phyloP scores from a whole-genome alignment of 2,113 vertebrate genomes.

The Laterallus jamaicensis region DNA sequence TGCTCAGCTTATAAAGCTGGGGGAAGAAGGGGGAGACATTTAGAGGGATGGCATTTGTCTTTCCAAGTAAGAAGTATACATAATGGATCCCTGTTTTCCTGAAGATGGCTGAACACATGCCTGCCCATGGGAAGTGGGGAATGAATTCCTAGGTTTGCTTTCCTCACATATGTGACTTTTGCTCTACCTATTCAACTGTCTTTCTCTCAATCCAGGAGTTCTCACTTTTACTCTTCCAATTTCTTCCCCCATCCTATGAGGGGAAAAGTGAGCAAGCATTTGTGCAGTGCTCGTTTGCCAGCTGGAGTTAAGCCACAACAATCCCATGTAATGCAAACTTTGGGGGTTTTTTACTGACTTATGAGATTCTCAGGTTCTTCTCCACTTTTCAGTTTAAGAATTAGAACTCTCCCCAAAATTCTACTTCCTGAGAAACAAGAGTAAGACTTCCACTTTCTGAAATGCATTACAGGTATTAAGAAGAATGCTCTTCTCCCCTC shows the following conservation, averaged over 20 bases:
- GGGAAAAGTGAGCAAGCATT: neutral
- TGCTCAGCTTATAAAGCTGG: neutral
- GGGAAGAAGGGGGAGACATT: rapidly evolving
- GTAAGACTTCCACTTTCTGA: neutral
- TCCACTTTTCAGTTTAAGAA: neutral
- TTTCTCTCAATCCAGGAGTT: rapidly evolving
- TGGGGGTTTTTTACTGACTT: neutral
- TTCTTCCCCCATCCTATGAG: neutral
- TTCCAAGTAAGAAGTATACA: rapidly evolving
- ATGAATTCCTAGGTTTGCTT: neutral
- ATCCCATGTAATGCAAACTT: neutral
- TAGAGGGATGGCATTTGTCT: rapidly evolving
- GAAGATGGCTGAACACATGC: neutral
- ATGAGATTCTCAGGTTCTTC: neutral
- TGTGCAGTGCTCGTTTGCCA: neutral
- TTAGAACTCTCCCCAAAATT: neutral
- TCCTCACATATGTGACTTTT: rapidly evolving
- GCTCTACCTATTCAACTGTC: neutral
- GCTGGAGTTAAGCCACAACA: neutral
- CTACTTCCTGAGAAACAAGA: neutral
- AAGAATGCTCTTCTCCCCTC: neutral
- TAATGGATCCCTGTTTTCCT: rapidly evolving
- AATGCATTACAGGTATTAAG: neutral
- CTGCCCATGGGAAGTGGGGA: rapidly evolving
- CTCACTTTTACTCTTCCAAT: neutral